Evolutionary conservation across 2,888 invertebrate genomes (phyloP).

Genomic region (Heliconius charithonia): DNA sequence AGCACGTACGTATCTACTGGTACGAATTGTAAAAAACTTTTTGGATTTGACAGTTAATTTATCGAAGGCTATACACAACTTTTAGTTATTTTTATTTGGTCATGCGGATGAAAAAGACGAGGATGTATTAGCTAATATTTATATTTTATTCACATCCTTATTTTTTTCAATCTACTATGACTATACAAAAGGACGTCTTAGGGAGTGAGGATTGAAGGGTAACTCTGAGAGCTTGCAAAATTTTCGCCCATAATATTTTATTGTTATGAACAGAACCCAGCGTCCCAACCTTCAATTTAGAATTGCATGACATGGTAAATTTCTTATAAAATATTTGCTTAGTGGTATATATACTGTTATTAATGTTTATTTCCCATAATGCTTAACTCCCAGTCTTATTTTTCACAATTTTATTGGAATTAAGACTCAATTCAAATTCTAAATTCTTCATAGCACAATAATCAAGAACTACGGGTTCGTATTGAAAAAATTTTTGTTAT

Average conservation of each 20-base stretch:
- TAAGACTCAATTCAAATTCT: too few species aligned
- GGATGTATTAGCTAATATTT: background rate
- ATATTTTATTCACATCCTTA: background rate
- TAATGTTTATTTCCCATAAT: background rate
- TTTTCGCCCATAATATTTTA: conserved; percentile 26
- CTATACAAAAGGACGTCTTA: background rate
- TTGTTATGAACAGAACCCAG: conserved; percentile 20
- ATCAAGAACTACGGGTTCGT: too few species aligned
- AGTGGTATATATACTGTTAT: background rate
- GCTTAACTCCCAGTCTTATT: background rate
- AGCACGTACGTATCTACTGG: too few species aligned
- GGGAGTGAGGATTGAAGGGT: background rate
- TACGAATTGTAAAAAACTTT: too few species aligned
- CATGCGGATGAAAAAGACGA: too few species aligned
- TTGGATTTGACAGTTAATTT: too few species aligned
- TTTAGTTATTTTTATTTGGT: too few species aligned
- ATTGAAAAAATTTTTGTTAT: too few species aligned
- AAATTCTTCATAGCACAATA: too few species aligned
- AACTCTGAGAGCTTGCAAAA: conserved; percentile 18
- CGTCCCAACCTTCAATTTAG: conserved; percentile 16
- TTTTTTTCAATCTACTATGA: conserved; percentile 7
- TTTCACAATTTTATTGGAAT: background rate
- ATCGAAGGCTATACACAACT: too few species aligned
- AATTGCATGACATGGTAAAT: background rate
- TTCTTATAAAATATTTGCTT: background rate